Evolutionary conservation across 23 tunicate species (phyloP).

Genomic region (Styela plicata): DNA sequence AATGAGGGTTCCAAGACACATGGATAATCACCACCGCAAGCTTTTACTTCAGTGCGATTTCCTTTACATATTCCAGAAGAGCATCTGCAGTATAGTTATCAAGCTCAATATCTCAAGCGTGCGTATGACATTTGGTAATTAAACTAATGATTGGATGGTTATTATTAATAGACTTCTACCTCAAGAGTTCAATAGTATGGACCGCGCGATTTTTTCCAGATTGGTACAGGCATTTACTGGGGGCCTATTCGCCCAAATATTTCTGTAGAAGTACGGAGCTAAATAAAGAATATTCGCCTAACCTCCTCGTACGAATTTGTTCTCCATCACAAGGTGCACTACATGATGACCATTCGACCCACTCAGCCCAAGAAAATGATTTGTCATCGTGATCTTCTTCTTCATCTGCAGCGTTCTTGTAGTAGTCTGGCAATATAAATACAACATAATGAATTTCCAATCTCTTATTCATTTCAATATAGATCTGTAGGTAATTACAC

Average conservation of each 20-base stretch:
- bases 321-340: constrained; percentile 25
- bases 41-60: neutral
- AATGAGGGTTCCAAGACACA: neutral
- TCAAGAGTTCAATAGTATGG: too few species aligned
- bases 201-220: too few species aligned
- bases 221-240: too few species aligned
- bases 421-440: neutral
- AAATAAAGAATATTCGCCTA: neutral
- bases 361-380: constrained; percentile 3
- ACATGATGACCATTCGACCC: constrained; percentile 31
- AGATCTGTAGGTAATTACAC: too few species aligned
- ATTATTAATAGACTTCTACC: too few species aligned
- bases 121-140: too few species aligned
- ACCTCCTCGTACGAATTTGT: constrained; percentile 11
- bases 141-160: too few species aligned
- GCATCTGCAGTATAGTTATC: constrained; percentile 25
- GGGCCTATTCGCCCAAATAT: neutral
- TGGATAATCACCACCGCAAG: constrained; percentile 15
- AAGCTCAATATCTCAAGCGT: too few species aligned
- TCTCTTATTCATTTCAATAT: too few species aligned
- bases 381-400: neutral
- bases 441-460: too few species aligned
- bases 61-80: constrained; percentile 11
- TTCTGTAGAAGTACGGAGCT: neutral
- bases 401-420: neutral